Percentiles rank a stretch among this genome's conserved stretches.
Conservation (phyloP, 1,140 invertebrate genomes). For the Bombus confusus region DNA sequence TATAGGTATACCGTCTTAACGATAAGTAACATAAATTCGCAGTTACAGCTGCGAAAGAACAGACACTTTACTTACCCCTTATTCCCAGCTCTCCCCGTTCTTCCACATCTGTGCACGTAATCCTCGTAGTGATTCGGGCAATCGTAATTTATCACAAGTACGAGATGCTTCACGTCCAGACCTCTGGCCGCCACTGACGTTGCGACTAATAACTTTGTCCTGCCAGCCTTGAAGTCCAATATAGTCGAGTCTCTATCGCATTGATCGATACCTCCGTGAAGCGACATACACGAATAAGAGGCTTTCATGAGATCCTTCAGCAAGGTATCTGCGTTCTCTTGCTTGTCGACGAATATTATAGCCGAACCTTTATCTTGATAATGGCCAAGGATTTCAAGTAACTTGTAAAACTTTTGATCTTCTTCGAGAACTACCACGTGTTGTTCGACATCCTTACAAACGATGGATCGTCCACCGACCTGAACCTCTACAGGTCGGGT, state of each 20-base stretch:
- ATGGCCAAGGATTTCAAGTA: slow-evolving; percentile 96
- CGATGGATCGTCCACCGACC: slow-evolving; percentile 98
- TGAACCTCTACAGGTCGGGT: slow-evolving; percentile 98
- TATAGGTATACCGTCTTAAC: too few relatives aligned
- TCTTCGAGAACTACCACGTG: slow-evolving; percentile 97
- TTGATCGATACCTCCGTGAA: slow-evolving; percentile 99
- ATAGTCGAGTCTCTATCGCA: slow-evolving; percentile 99
- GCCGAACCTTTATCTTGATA: slow-evolving; percentile 97
- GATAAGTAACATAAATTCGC: fast-evolving
- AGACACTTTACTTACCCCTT: slow-evolving; percentile 88
- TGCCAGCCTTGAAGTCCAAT: slow-evolving; percentile 97
- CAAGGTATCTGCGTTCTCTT: slow-evolving; percentile 97
- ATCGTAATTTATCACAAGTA: slow-evolving; percentile 99
- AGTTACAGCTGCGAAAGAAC: fast-evolving
- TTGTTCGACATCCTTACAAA: slow-evolving; percentile 99
- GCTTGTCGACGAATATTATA: slow-evolving; percentile 99
- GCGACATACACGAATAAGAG: slow-evolving; percentile 96
- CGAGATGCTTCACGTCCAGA: slow-evolving; percentile 98
- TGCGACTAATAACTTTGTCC: slow-evolving; percentile 92
- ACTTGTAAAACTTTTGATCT: slow-evolving; percentile 98
- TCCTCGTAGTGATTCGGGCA: slow-evolving; percentile 99
- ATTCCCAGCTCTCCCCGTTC: slow-evolving; percentile 96
- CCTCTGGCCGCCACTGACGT: slow-evolving; percentile 98
- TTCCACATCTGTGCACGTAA: slow-evolving; percentile 99
- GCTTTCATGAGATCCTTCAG: slow-evolving; percentile 98